These are phyloP conservation scores for Perodicticus potto DNA, from an alignment of 2,797 vertebrate species.

Conservation along the genomic window DNA sequence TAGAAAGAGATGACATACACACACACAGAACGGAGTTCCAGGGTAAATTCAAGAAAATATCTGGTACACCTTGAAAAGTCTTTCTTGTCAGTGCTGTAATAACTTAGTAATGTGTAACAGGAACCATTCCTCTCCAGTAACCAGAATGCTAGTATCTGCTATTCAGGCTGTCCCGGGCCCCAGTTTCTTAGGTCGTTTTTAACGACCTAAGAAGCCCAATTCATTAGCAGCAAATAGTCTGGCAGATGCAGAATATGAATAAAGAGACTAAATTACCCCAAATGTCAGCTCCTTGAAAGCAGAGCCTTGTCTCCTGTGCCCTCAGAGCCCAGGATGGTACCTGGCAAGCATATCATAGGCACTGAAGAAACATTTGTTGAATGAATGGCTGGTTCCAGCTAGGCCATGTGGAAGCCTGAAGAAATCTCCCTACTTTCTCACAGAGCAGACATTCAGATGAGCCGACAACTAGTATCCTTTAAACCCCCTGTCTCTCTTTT, in stretches of 20 bases:
- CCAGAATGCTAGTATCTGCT: not conserved
- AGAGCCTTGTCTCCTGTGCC: not conserved
- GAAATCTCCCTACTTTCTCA: not conserved
- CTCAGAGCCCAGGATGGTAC: not conserved
- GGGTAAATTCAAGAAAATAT: conserved; percentile 20
- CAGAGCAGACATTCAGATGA: not conserved
- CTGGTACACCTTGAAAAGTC: not conserved
- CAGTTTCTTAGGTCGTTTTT: conserved; percentile 42
- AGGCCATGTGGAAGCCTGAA: not conserved
- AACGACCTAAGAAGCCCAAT: not conserved
- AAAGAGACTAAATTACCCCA: not conserved
- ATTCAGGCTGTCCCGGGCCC: not conserved
- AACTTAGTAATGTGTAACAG: not conserved
- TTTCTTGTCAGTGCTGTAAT: not conserved
- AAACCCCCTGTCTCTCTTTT: not conserved
- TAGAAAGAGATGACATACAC: not conserved
- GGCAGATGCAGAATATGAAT: not conserved
- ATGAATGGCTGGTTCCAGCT: not conserved
- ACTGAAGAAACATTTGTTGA: not conserved
- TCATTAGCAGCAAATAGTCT: not conserved
- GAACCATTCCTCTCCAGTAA: not conserved
- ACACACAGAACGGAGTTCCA: not conserved
- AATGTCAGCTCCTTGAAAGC: not conserved
- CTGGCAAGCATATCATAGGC: not conserved
- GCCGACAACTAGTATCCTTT: not conserved